A percentile compares a stretch with the other conserved stretches of the same genome.
Conservation (phyloP, 2,888 invertebrate species). For the Galerucella nymphaeae region DNA sequence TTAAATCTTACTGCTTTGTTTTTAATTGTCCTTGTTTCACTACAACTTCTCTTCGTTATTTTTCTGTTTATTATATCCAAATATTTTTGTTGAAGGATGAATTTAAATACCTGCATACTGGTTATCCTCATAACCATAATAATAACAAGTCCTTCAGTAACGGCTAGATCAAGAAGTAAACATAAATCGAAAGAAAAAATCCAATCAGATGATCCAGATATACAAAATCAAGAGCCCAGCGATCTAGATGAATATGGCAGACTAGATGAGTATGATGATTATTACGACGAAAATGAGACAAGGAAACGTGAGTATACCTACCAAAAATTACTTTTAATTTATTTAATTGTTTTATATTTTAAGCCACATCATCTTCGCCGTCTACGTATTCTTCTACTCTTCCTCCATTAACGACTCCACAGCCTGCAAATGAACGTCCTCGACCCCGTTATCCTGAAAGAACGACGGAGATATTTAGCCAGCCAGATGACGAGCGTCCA, state of each 20-base stretch:
- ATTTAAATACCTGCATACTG: background rate
- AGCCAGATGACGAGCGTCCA: slow-evolving; percentile 61
- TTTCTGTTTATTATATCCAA: too few relatives aligned
- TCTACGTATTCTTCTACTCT: background rate
- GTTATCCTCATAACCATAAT: background rate
- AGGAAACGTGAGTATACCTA: slow-evolving; percentile 31
- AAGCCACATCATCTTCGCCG: background rate
- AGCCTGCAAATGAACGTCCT: slow-evolving; percentile 60
- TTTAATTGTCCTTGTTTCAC: too few relatives aligned
- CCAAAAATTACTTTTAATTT: background rate
- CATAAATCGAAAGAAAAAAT: slow-evolving; percentile 25
- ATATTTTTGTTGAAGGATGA: slow-evolving; percentile 2
- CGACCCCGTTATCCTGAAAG: slow-evolving; percentile 34
- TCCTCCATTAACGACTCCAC: slow-evolving; percentile 53
- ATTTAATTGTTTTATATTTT: background rate
- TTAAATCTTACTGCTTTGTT: too few relatives aligned
- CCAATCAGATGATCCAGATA: slow-evolving; percentile 43
- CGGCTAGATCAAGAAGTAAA: slow-evolving; percentile 54
- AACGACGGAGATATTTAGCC: slow-evolving; percentile 55
- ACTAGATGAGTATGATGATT: slow-evolving; percentile 58
- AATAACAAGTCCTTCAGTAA: slow-evolving; percentile 38
- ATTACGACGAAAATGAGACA: slow-evolving; percentile 53
- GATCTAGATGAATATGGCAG: slow-evolving; percentile 55
- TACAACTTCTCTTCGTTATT: too few relatives aligned
- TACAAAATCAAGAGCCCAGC: slow-evolving; percentile 58